Evolutionary conservation across 2,797 vertebrate species (phyloP).

Genomic region (Cossypha polioptera): DNA sequence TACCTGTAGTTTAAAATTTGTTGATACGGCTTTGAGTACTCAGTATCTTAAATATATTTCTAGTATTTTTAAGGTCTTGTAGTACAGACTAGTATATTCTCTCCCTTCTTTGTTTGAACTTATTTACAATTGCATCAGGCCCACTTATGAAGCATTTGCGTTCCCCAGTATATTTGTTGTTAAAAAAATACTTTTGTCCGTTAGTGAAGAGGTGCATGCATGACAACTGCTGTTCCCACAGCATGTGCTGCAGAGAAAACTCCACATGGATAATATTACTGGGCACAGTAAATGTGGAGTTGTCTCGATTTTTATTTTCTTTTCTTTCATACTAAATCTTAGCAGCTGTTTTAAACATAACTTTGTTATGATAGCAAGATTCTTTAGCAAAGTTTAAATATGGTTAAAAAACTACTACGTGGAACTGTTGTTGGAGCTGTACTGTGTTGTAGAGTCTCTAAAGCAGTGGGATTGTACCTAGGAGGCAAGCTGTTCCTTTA

Average conservation of each 20-base stretch:
- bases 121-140: background rate
- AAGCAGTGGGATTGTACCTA: background rate
- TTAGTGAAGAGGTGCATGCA: background rate
- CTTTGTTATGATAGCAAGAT: background rate
- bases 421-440: background rate
- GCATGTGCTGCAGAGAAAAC: background rate
- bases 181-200: background rate
- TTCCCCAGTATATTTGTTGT: background rate
- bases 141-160: background rate
- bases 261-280: background rate
- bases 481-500: background rate
- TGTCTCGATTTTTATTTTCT: background rate
- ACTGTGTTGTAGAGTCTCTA: background rate
- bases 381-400: background rate
- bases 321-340: background rate
- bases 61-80: background rate
- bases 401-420: accelerated
- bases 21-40: background rate
- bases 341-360: background rate
- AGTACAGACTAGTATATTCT: background rate
- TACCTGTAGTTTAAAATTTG: background rate
- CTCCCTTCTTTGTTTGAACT: background rate
- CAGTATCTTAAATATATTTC: background rate
- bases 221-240: background rate
- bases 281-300: background rate